Conservation (phyloP, 2,113 vertebrate genomes). For the Hydropotes inermis region DNA sequence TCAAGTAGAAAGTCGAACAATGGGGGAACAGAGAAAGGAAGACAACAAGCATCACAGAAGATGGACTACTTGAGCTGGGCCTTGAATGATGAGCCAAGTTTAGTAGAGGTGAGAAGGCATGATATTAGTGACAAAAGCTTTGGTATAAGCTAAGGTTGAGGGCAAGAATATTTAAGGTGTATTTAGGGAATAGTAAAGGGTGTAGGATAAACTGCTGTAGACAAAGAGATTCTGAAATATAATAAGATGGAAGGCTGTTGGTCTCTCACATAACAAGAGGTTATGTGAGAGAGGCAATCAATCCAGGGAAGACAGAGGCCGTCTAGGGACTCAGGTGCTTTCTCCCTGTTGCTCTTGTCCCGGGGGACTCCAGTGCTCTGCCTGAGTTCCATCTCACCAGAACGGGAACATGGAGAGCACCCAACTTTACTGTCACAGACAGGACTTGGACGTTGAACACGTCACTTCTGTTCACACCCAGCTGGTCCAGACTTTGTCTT, state of each 20-base stretch:
- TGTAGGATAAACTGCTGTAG: not conserved
- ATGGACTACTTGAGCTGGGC: not conserved
- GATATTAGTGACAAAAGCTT: not conserved
- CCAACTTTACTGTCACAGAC: not conserved
- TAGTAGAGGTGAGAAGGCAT: not conserved
- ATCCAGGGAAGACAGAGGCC: not conserved
- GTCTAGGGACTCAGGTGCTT: not conserved
- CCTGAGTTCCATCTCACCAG: not conserved
- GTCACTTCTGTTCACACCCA: not conserved
- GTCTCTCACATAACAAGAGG: not conserved
- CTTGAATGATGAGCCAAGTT: not conserved
- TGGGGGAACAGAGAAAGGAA: not conserved
- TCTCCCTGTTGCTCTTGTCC: not conserved
- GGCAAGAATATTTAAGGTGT: not conserved
- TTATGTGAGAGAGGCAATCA: not conserved
- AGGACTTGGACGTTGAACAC: not conserved
- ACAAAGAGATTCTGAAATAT: not conserved
- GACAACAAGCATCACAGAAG: not conserved
- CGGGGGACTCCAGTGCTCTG: not conserved
- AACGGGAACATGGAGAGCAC: not conserved
- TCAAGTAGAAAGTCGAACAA: not conserved
- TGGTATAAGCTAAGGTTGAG: not conserved
- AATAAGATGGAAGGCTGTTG: not conserved
- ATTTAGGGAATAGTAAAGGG: not conserved
- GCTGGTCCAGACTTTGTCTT: not conserved